Percentiles rank a stretch among this genome's conserved stretches.
Conservation (phyloP, 2,113 vertebrate species). For the Apteryx mantelli region DNA sequence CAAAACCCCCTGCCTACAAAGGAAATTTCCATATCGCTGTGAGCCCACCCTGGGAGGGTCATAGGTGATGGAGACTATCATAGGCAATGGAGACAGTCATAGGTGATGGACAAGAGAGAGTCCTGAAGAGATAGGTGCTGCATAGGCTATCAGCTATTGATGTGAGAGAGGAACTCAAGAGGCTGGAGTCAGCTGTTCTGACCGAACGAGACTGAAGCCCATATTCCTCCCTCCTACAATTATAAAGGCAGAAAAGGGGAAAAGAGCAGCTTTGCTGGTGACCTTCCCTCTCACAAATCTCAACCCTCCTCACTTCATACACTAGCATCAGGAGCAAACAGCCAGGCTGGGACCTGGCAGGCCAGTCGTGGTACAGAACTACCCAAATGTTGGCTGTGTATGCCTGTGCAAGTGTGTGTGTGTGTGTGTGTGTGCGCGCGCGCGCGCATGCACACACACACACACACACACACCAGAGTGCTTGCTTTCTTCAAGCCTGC, state of each 20-base stretch:
- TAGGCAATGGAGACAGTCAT: no score
- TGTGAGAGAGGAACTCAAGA: not conserved
- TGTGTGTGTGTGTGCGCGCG: not conserved
- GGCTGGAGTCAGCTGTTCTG: slow-evolving; percentile 18
- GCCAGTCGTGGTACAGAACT: not conserved
- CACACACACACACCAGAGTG: not conserved
- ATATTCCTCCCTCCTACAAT: not conserved
- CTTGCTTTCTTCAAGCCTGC: slow-evolving; percentile 75
- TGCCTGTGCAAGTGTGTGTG: not conserved
- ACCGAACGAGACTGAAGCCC: not conserved
- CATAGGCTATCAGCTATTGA: not conserved
- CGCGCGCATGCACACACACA: no score
- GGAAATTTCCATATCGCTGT: not conserved
- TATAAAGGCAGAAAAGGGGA: slow-evolving; percentile 6
- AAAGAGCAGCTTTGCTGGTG: not conserved
- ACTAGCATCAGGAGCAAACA: slow-evolving; percentile 29
- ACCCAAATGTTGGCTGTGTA: not conserved
- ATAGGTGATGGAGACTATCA: not conserved
- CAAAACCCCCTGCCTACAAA: not conserved
- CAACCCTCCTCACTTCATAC: slow-evolving; percentile 14
- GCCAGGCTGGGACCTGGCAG: slow-evolving; percentile 28
- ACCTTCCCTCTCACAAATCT: slow-evolving; percentile 8
- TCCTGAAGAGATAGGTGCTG: not conserved
- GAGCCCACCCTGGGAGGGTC: not conserved
- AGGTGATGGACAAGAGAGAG: not conserved